A percentile compares a stretch with the other conserved stretches of the same genome.
phyloP scores from a whole-genome alignment of 2,888 invertebrate species.

The Lampropteryx suffumata region DNA sequence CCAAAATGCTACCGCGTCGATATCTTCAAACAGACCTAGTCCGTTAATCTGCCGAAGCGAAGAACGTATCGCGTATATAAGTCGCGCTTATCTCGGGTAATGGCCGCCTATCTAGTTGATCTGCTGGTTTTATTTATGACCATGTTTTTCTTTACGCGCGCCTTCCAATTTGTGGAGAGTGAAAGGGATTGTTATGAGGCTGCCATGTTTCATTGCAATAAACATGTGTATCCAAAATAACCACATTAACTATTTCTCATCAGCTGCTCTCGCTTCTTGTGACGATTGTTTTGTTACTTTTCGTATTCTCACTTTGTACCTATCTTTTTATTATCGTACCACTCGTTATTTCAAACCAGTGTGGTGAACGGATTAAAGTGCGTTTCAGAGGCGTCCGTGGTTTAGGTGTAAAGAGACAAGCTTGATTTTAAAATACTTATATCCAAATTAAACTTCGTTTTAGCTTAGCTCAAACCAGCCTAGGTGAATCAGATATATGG shows the following conservation, averaged over 20 bases:
- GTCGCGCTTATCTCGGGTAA: conserved; percentile 79
- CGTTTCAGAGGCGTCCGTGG: too few relatives aligned
- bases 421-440: too few relatives aligned
- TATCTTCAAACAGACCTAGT: conserved; percentile 78
- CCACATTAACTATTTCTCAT: conserved; percentile 72
- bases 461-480: too few relatives aligned
- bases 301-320: too few relatives aligned
- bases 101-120: conserved; percentile 82
- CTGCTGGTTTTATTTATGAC: conserved; percentile 81
- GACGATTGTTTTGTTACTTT: neutral
- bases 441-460: too few relatives aligned
- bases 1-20: conserved; percentile 76
- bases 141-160: conserved; percentile 82
- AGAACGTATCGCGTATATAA: conserved; percentile 76
- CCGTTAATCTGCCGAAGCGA: conserved; percentile 76
- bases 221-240: conserved; percentile 81
- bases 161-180: conserved; percentile 82
- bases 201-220: conserved; percentile 81
- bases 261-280: conserved; percentile 42
- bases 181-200: conserved; percentile 81
- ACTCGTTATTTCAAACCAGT: too few relatives aligned
- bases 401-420: too few relatives aligned
- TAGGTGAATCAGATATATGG: too few relatives aligned
- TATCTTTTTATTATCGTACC: too few relatives aligned
- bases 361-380: too few relatives aligned